phyloP scores from a whole-genome alignment of 2,888 invertebrate species.

The Leptinotarsa juncta region DNA sequence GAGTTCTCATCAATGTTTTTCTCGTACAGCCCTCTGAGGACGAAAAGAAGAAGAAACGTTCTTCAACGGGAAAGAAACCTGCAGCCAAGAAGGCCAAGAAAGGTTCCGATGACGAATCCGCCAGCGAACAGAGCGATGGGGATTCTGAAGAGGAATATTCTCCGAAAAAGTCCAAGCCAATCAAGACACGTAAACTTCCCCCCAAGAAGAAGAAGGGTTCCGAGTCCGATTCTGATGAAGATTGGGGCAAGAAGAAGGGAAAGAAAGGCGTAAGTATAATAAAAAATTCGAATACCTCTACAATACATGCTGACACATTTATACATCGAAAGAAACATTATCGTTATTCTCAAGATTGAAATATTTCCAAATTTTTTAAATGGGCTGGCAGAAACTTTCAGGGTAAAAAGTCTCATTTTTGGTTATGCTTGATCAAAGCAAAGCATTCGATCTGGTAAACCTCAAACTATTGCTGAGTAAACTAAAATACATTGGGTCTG shows the following conservation, averaged over 20 bases:
- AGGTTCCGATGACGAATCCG: conserved; percentile 67
- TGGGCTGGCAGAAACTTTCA: too few species aligned
- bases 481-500: too few species aligned
- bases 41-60: conserved; percentile 71
- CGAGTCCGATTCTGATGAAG: conserved; percentile 76
- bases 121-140: conserved; percentile 67
- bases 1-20: conserved; percentile 30
- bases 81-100: conserved; percentile 68
- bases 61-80: conserved; percentile 67
- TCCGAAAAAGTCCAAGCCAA: conserved; percentile 69
- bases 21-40: conserved; percentile 64
- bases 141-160: conserved; percentile 73
- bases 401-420: too few species aligned
- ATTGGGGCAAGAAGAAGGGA: conserved; percentile 73
- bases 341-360: too few species aligned
- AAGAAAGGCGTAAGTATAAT: conserved; percentile 62
- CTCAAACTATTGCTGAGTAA: too few species aligned
- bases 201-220: conserved; percentile 76
- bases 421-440: too few species aligned
- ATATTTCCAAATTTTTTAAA: too few species aligned
- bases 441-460: too few species aligned
- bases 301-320: too few species aligned
- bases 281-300: too few species aligned
- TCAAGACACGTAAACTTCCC: conserved; percentile 68
- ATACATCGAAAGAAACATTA: too few species aligned